Evolutionary conservation across 2,797 vertebrate species (phyloP).

Genomic region (Allobates femoralis): DNA sequence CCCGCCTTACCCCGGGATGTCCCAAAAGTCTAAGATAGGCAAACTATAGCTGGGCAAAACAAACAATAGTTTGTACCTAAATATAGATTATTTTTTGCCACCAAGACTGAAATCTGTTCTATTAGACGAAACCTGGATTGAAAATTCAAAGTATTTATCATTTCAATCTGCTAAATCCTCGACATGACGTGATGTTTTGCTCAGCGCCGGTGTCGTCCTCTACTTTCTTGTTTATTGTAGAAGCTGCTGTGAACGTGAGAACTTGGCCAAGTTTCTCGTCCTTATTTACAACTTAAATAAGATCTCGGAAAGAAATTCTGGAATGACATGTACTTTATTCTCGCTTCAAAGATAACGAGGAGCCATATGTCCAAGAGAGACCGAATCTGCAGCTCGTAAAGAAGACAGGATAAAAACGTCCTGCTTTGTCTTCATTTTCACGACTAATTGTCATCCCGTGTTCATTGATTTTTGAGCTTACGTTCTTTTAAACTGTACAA

Average conservation of each 20-base stretch:
- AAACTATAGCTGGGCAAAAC: no score
- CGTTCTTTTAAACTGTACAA: not conserved
- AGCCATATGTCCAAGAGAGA: slow-evolving; percentile 21
- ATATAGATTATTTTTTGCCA: not conserved
- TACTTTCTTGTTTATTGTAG: not conserved
- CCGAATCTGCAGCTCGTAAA: not conserved
- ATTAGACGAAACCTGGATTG: no score
- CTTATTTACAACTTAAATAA: slow-evolving; percentile 50
- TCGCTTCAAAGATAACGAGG: slow-evolving; percentile 12
- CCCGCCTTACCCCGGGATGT: no score
- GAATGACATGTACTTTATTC: slow-evolving; percentile 18
- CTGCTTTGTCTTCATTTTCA: not conserved
- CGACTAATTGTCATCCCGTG: not conserved
- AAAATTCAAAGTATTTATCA: not conserved
- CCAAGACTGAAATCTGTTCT: not conserved
- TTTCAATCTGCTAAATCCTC: not conserved
- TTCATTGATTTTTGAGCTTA: not conserved
- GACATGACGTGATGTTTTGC: not conserved
- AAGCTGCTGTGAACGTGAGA: not conserved
- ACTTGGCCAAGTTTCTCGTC: not conserved
- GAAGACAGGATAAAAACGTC: not conserved
- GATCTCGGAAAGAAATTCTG: slow-evolving; percentile 16
- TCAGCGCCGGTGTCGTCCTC: not conserved
- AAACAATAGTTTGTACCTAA: no score
- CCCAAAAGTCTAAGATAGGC: no score